Conservation (phyloP, 2,113 vertebrate genomes). For the Peromyscus polionotus region DNA sequence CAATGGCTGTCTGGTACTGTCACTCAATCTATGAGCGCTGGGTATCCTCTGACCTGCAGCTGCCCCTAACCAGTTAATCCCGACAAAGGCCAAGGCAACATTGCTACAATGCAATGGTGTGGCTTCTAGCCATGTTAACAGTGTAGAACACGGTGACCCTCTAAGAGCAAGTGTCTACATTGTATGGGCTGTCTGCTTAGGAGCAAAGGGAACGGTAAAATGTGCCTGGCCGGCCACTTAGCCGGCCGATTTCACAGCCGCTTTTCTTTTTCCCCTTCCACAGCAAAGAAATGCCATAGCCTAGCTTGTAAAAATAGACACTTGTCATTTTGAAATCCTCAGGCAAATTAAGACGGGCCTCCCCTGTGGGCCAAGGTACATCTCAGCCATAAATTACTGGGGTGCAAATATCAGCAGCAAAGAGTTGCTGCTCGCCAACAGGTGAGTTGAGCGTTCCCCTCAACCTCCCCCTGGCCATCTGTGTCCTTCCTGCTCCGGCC, state of each 20-base stretch:
- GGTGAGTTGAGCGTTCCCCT: background rate
- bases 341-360: slow-evolving; percentile 20
- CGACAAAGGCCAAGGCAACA: slow-evolving; percentile 12
- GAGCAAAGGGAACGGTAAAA: background rate
- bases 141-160: background rate
- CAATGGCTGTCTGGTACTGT: background rate
- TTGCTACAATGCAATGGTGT: background rate
- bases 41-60: background rate
- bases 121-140: background rate
- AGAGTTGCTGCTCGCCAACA: background rate
- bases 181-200: background rate
- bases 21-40: background rate
- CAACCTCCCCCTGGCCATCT: background rate
- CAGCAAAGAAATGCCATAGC: background rate
- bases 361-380: background rate
- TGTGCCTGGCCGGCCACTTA: background rate
- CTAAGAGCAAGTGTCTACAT: background rate
- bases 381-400: background rate
- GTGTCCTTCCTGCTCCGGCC: background rate
- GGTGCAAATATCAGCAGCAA: background rate
- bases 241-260: background rate
- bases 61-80: background rate
- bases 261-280: background rate
- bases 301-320: background rate
- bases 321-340: background rate